A percentile compares a stretch with the other conserved stretches of the same genome.
phyloP scores from a whole-genome alignment of 2,888 invertebrate species.

The Sicus ferrugineus region DNA sequence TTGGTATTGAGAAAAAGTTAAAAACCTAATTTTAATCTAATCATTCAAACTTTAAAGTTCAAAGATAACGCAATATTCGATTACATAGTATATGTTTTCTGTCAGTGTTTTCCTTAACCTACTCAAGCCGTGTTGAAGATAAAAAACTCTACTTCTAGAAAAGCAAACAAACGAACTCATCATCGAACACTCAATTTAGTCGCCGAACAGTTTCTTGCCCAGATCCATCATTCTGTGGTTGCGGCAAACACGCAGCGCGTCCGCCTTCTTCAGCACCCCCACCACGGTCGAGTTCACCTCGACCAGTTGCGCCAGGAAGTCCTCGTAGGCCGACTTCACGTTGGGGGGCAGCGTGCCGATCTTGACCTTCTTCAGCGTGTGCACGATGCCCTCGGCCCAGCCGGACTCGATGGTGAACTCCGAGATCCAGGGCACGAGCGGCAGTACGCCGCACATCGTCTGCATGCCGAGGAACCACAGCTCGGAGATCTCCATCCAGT shows the following conservation, averaged over 20 bases:
- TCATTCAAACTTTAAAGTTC: too few relatives aligned
- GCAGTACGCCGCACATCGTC: slow-evolving; percentile 83
- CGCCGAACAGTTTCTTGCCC: slow-evolving; percentile 87
- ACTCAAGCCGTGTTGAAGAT: neutral
- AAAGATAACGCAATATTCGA: too few relatives aligned
- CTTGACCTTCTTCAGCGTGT: slow-evolving; percentile 82
- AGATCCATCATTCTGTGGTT: slow-evolving; percentile 89
- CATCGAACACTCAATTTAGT: slow-evolving; percentile 66
- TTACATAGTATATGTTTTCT: too few relatives aligned
- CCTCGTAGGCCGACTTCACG: slow-evolving; percentile 89
- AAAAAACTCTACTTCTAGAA: too few relatives aligned
- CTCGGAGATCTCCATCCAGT: slow-evolving; percentile 90
- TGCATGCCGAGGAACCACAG: slow-evolving; percentile 95
- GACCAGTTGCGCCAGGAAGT: slow-evolving; percentile 84
- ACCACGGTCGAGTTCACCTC: slow-evolving; percentile 80
- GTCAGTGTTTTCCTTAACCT: too few relatives aligned
- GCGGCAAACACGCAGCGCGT: slow-evolving; percentile 83
- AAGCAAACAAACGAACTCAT: too few relatives aligned
- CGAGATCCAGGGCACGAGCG: slow-evolving; percentile 86
- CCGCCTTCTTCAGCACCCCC: slow-evolving; percentile 80
- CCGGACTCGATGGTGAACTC: slow-evolving; percentile 92
- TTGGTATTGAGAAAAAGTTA: too few relatives aligned
- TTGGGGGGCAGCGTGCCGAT: slow-evolving; percentile 82
- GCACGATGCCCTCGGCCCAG: slow-evolving; percentile 90
- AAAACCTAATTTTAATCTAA: too few relatives aligned